Percentiles rank a stretch among this genome's conserved stretches.
Evolutionary conservation across 2,797 vertebrate species (phyloP).

Genomic region (Botia kubotai): DNA sequence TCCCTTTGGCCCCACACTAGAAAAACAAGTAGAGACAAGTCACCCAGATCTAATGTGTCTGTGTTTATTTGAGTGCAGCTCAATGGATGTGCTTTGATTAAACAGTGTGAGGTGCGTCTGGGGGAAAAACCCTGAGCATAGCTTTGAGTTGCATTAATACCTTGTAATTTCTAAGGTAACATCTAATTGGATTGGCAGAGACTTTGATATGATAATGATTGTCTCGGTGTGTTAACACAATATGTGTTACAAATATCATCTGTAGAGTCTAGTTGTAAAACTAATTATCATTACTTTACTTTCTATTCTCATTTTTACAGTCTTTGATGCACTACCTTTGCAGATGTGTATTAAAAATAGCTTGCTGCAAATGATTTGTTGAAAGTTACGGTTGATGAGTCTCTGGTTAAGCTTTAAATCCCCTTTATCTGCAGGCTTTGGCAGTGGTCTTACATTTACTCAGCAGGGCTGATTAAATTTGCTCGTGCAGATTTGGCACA

Average conservation of each 20-base stretch:
- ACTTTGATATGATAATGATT: not conserved
- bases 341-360: not conserved
- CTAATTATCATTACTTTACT: not conserved
- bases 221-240: constrained; percentile 3
- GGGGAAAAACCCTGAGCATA: not conserved
- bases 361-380: constrained; percentile 63
- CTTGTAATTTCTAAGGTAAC: not conserved
- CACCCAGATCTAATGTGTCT: constrained; percentile 56
- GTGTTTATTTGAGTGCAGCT: constrained; percentile 29
- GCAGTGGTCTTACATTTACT: constrained; percentile 36
- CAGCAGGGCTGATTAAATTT: constrained; percentile 62
- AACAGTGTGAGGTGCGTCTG: not conserved
- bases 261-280: not conserved
- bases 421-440: constrained; percentile 46
- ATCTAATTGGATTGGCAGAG: not conserved
- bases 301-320: not conserved
- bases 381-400: constrained; percentile 48
- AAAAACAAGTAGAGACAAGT: constrained; percentile 39
- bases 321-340: not conserved
- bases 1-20: constrained; percentile 6
- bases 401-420: constrained; percentile 68
- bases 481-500: constrained; percentile 54
- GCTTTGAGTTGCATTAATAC: not conserved
- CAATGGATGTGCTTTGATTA: constrained; percentile 24
- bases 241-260: not conserved